Evolutionary conservation across 2,888 invertebrate genomes (phyloP), one percentile per base, ranked within the genome.

Genomic region (Cephus pulcher): DNA sequence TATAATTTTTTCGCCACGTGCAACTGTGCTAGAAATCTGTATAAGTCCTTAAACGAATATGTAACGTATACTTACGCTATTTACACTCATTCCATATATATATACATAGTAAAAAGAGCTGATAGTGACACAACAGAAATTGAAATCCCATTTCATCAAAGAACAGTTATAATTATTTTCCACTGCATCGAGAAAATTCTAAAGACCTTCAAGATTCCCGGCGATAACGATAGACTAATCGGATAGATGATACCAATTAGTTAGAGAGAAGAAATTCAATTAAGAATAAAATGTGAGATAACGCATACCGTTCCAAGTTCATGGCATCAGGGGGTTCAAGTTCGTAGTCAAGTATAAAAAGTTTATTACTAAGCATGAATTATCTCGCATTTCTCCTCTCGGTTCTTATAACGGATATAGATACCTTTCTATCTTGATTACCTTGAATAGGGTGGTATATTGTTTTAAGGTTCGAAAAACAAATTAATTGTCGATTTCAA

Each of bases 181-280:
- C 23, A 56, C 9, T 56, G 56, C 56, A 56, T 56, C 56, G 56
- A 23, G 30, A 73, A 69, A 78, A 69, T 76, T 76, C 73, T 34
- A 12, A 15, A 33, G 78, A 76, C 73, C 76, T 76, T 78, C 40
- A 73, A 30, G 69, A 71, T 32, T 68, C 30, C 68, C 33, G 4
- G n/a, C 34, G 34, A 74, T 76, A 76, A 76, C 69, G 76, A 74
- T 69, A 74, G 74, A 79, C 69, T 71, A 74, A 69, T 32, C 70
- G 73, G 79, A 79, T 74, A 79, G 76, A 76, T 73, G 76, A 79
- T 74, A 79, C 79, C 79, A 79, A 79, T 79, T 79, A 76, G 74
- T n/a, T 23, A 34, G 23, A 32, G 15, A 40, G 79, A 69, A 40
- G 76, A 74, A 76, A 76, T 56, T 56, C 56, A 56, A 56, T 56